These are phyloP conservation scores for Peromyscus melanophrys DNA, from an alignment of 2,797 vertebrate species.

Conservation along the genomic window DNA sequence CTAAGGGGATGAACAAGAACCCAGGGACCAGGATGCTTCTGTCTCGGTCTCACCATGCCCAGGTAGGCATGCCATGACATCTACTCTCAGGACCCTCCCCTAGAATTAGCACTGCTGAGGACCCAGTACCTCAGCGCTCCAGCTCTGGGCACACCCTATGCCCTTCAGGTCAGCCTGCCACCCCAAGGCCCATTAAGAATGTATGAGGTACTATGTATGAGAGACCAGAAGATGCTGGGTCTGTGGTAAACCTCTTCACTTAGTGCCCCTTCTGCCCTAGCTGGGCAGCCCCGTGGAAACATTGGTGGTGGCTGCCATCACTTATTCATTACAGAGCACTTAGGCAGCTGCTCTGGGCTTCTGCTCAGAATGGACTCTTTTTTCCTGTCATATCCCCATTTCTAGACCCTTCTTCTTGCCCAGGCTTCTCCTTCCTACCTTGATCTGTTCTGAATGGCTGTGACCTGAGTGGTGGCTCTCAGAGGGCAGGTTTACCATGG, in stretches of 20 bases:
- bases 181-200: constrained; percentile 41
- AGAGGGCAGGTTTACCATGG: neutral
- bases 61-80: neutral
- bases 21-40: neutral
- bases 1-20: neutral
- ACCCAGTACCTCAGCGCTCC: neutral
- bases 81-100: neutral
- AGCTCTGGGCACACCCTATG: neutral
- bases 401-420: neutral
- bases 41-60: neutral
- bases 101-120: neutral
- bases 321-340: constrained; percentile 77
- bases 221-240: constrained; percentile 34
- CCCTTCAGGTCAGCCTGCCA: neutral
- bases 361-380: constrained; percentile 5
- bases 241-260: constrained; percentile 34
- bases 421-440: neutral
- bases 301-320: constrained; percentile 71
- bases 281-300: neutral
- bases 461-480: fast-evolving
- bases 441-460: neutral
- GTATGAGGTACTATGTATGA: constrained; percentile 13
- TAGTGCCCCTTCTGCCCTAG: neutral
- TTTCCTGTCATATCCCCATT: neutral
- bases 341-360: constrained; percentile 70